Conservation (phyloP, 2,888 invertebrate genomes). For the Drosophila putrida region DNA sequence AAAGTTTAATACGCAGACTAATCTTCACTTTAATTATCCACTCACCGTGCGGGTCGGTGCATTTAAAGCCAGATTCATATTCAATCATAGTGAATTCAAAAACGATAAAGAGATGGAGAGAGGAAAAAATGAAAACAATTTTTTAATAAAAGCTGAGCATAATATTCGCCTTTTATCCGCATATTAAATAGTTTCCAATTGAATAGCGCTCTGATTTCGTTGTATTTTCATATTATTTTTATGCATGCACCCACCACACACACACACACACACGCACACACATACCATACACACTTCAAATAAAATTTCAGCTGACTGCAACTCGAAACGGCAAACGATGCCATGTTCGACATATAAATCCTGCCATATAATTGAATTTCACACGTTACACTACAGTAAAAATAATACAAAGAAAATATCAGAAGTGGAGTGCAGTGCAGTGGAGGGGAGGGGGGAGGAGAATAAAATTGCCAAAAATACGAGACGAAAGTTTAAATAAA, state of each 20-base stretch:
- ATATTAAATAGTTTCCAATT: conserved; percentile 76
- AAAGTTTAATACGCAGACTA: conserved; percentile 5
- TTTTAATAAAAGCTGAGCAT: conserved; percentile 21
- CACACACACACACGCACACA: neutral
- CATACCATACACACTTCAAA: conserved; percentile 41
- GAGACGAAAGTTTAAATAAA: conserved; percentile 79
- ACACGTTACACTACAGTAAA: conserved; percentile 67
- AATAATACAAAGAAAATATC: conserved; percentile 20
- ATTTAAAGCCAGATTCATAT: conserved; percentile 10
- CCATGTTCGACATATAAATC: conserved; percentile 76
- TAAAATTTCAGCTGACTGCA: conserved; percentile 45
- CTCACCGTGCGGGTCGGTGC: conserved; percentile 6
- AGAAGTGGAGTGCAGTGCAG: neutral
- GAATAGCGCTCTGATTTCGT: conserved; percentile 71
- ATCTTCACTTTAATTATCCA: conserved; percentile 20
- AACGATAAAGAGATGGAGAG: neutral
- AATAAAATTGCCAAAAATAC: conserved; percentile 53
- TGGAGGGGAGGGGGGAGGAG: neutral
- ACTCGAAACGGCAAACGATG: conserved; percentile 48
- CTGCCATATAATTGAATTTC: conserved; percentile 76
- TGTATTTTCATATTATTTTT: conserved; percentile 62
- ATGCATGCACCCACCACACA: conserved; percentile 18
- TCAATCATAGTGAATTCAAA: conserved; percentile 1
- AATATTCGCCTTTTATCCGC: conserved; percentile 69
- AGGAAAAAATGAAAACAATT: conserved; percentile 13